A percentile compares a stretch with the other conserved stretches of the same genome.
These are phyloP conservation scores for Eumerus sabulonum DNA, from an alignment of 2,888 invertebrate species.

Conservation along the genomic window DNA sequence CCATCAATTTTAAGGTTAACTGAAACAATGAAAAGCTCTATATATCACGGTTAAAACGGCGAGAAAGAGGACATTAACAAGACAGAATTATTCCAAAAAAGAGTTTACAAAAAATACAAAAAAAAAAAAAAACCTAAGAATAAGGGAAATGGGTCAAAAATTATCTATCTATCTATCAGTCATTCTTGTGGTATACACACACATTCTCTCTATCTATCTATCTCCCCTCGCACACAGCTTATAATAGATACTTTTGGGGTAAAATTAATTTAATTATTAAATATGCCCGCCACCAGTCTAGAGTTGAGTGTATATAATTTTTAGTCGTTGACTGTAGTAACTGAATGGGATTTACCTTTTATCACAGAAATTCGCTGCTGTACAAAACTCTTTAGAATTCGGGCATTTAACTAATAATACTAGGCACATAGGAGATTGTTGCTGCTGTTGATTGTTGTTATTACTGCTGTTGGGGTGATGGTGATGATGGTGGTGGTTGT, in stretches of 20 bases:
- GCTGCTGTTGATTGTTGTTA: conserved; percentile 72
- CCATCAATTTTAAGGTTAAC: conserved; percentile 60
- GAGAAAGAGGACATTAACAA: conserved; percentile 31
- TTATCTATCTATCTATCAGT: conserved; percentile 49
- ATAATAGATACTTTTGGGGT: conserved; percentile 59
- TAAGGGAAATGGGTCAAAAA: conserved; percentile 58
- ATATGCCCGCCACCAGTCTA: conserved; percentile 6
- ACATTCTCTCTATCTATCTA: conserved; percentile 52
- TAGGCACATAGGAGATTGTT: conserved; percentile 78
- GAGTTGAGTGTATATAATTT: not conserved
- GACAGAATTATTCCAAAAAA: too few relatives aligned
- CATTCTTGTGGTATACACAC: conserved; percentile 33
- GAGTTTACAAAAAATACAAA: too few relatives aligned
- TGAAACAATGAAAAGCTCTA: conserved; percentile 39
- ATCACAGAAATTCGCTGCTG: conserved; percentile 78
- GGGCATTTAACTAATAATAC: conserved; percentile 79
- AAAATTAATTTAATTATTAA: conserved; percentile 49
- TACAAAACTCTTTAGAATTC: conserved; percentile 79
- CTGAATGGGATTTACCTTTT: conserved; percentile 78
- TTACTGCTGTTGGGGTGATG: conserved; percentile 72
- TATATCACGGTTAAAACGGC: too few relatives aligned
- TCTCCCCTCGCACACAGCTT: conserved; percentile 34
- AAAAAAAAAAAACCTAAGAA: conserved; percentile 24
- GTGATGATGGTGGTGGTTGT: conserved; percentile 69
- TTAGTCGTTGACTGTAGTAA: not conserved